Evolutionary conservation across 2,113 vertebrate genomes (phyloP), one percentile per base, ranked within the genome.

Genomic region (Paraplagusia blochii): DNA sequence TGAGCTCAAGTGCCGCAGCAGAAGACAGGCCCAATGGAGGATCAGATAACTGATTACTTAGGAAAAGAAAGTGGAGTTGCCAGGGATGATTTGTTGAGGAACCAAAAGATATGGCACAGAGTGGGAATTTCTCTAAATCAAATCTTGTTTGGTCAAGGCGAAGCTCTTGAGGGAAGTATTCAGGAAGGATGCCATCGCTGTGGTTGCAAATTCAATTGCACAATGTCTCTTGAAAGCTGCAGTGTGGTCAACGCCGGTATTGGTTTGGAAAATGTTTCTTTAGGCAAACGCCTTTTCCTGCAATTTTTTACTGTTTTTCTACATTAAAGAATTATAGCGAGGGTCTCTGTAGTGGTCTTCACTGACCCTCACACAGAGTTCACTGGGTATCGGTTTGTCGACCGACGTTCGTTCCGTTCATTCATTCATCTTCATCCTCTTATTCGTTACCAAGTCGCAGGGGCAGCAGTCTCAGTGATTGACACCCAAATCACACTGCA

Each of bases 1-100:
- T 82, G 74, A 82, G 71, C 72, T 77, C 57, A 73, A 81, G 69
- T 64, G 62, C 62, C 72, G 62, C 57, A 63, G 55, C 55, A 65
- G 58, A 76, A 77, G 72, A 74, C 51, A 46, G 58, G 53, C 64
- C 72, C 60, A 43, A 72, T 69, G 64, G 72, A 60, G 69, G 78
- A 78, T 77, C 76, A 67, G 82, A 85, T 72, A 76, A 84, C 80
- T 82, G 62, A 86, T 85, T 70, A 79, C 68, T 81, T 61, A 59
- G 69, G 66, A 58, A 77, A 63, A 74, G 60, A 72, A 68, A 70
- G 36, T 59, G 34, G 72, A 53, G 61, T 54, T 80, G 74, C 58
- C 77, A 78, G 61, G 40, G 54, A 63, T 67, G 65, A 58, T 72
- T 63, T 75, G 56, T 63, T 46, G 38, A 74, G 34, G 50, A 76